Conservation (phyloP, 2,888 invertebrate genomes). For the Acanthosepion lycidas region DNA sequence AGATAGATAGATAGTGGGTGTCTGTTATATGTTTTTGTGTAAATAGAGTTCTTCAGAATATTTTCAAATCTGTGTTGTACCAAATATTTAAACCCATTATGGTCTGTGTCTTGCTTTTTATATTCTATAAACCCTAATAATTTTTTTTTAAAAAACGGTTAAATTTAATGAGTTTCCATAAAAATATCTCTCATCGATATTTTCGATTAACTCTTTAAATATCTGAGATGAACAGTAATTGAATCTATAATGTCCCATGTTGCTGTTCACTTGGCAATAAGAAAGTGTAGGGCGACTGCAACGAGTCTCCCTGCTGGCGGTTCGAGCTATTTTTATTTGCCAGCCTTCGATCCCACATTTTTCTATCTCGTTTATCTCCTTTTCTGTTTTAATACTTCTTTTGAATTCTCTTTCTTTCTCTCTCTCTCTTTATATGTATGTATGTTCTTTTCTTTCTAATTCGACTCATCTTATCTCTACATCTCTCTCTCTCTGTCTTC, state of each 20-base stretch:
- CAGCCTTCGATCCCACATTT: too few species aligned
- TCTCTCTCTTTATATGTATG: not conserved
- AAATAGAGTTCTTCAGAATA: too few species aligned
- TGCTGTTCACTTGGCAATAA: not conserved
- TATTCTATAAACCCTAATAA: too few species aligned
- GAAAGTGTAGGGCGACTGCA: not conserved
- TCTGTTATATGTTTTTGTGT: too few species aligned
- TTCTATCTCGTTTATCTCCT: too few species aligned
- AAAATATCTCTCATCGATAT: not conserved
- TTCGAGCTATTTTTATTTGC: not conserved
- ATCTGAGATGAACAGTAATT: not conserved
- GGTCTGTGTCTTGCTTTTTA: too few species aligned
- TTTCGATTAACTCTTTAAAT: not conserved
- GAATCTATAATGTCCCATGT: not conserved
- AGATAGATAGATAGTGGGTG: too few species aligned
- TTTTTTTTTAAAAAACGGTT: too few species aligned
- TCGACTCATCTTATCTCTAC: not conserved
- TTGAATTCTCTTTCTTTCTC: not conserved
- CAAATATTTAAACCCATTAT: too few species aligned
- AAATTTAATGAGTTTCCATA: too few species aligned
- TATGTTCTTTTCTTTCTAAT: not conserved
- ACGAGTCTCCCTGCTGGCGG: too few species aligned
- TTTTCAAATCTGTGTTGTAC: too few species aligned
- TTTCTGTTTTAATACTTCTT: not conserved
- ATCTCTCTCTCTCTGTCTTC: not conserved